Percentiles rank a stretch among this genome's conserved stretches.
Evolutionary conservation across 2,888 invertebrate species (phyloP).

Genomic region (Cantharis lateralis): DNA sequence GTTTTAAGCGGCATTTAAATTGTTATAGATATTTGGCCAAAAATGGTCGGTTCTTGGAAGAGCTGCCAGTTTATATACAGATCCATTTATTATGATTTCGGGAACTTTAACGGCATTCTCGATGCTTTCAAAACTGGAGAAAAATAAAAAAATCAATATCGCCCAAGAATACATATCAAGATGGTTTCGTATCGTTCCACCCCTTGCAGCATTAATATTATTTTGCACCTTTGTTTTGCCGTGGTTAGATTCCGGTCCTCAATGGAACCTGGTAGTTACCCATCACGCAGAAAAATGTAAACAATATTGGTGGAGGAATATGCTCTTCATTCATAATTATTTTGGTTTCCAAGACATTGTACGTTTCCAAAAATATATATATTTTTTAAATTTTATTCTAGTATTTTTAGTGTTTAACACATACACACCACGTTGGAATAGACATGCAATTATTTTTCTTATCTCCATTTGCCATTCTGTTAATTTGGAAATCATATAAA

Average conservation of each 20-base stretch:
- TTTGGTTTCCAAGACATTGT: constrained; percentile 75
- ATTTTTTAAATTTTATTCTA: neutral
- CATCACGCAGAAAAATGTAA: constrained; percentile 72
- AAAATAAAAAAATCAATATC: constrained; percentile 60
- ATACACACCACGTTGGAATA: constrained; percentile 73
- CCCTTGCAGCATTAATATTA: constrained; percentile 66
- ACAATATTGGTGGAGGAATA: constrained; percentile 71
- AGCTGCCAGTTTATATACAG: constrained; percentile 72
- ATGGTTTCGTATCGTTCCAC: constrained; percentile 67
- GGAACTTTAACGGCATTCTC: constrained; percentile 69
- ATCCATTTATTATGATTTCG: constrained; percentile 73
- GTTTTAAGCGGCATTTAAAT: constrained; percentile 16
- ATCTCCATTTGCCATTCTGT: constrained; percentile 64
- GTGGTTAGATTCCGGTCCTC: constrained; percentile 66
- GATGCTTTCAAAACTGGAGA: constrained; percentile 63
- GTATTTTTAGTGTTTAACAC: constrained; percentile 66
- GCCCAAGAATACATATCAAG: constrained; percentile 66
- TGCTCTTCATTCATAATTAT: constrained; percentile 73
- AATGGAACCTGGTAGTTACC: constrained; percentile 71
- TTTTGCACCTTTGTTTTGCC: constrained; percentile 72
- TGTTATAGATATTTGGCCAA: constrained; percentile 61
- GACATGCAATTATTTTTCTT: constrained; percentile 70
- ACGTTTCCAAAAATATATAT: constrained; percentile 28
- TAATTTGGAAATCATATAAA: constrained; percentile 66
- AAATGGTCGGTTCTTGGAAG: constrained; percentile 71